Evolutionary conservation across 2,113 vertebrate genomes (phyloP).

Genomic region (Lota lota): DNA sequence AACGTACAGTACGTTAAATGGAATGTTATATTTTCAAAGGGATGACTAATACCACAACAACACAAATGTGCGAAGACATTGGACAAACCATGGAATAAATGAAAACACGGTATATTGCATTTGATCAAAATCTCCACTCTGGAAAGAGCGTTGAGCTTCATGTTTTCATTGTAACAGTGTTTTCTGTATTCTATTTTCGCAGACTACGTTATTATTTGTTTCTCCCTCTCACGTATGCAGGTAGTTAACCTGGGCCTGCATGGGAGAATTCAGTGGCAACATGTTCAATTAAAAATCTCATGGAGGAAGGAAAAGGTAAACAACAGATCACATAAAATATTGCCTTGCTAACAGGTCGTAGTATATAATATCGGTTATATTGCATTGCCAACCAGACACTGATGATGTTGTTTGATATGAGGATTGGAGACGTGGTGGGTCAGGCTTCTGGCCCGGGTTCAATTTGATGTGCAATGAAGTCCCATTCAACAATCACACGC

Average conservation of each 20-base stretch:
- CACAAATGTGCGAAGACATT: not conserved
- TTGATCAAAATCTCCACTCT: conserved; percentile 45
- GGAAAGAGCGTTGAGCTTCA: conserved; percentile 23
- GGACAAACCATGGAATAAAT: conserved; percentile 29
- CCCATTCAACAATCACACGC: too few species aligned
- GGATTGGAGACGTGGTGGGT: conserved; percentile 28
- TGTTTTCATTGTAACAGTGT: too few species aligned
- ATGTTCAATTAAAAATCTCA: conserved; percentile 34
- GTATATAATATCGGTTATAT: conserved; percentile 29
- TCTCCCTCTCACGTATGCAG: too few species aligned
- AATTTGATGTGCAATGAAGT: too few species aligned
- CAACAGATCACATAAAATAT: not conserved
- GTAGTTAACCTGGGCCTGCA: too few species aligned
- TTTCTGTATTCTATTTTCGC: not conserved
- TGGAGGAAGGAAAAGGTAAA: conserved; percentile 19
- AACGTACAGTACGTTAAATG: conserved; percentile 49
- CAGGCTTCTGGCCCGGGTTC: too few species aligned
- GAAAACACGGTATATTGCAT: conserved; percentile 59
- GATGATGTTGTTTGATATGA: conserved; percentile 32
- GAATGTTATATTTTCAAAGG: conserved; percentile 64
- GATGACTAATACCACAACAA: conserved; percentile 28
- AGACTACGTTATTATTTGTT: too few species aligned
- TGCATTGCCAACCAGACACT: conserved; percentile 16
- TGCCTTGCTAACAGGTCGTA: conserved; percentile 44
- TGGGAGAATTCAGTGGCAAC: conserved; percentile 4